Conservation (phyloP, 2,797 vertebrate genomes). For the Sebastes kiyomatsui region DNA sequence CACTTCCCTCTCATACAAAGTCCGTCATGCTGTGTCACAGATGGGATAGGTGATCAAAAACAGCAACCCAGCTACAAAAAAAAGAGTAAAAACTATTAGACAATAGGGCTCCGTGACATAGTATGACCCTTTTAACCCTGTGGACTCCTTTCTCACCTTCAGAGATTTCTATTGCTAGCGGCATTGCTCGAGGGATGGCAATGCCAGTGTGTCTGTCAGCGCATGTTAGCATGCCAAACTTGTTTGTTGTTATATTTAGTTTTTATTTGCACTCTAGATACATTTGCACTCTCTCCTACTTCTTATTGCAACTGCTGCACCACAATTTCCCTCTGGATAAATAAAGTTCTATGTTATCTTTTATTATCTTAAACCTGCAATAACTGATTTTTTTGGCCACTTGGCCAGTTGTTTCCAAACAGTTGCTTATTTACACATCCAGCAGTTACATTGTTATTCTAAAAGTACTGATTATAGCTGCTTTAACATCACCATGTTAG, state of each 20-base stretch:
- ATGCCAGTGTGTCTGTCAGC: background rate
- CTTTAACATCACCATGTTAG: background rate
- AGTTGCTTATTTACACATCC: too few relatives aligned
- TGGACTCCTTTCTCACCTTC: constrained; percentile 15
- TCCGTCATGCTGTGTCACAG: constrained; percentile 60
- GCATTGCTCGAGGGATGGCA: background rate
- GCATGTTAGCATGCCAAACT: background rate
- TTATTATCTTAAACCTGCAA: background rate
- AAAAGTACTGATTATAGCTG: background rate
- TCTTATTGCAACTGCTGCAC: background rate
- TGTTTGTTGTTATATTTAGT: background rate
- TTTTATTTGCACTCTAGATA: background rate
- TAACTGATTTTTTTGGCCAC: too few relatives aligned
- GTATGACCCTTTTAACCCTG: constrained; percentile 12
- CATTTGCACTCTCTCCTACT: background rate
- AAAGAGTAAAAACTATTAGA: constrained; percentile 33
- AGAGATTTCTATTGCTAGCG: background rate
- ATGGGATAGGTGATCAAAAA: constrained; percentile 70
- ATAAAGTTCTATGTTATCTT: background rate
- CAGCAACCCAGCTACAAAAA: constrained; percentile 45
- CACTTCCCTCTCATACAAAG: constrained; percentile 70
- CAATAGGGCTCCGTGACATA: constrained; percentile 42
- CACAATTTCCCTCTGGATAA: background rate
- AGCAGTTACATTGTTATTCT: background rate
- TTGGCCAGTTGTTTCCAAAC: too few relatives aligned